Evolutionary conservation across 2,888 invertebrate genomes (phyloP).

Genomic region (Ophioninae sp.): DNA sequence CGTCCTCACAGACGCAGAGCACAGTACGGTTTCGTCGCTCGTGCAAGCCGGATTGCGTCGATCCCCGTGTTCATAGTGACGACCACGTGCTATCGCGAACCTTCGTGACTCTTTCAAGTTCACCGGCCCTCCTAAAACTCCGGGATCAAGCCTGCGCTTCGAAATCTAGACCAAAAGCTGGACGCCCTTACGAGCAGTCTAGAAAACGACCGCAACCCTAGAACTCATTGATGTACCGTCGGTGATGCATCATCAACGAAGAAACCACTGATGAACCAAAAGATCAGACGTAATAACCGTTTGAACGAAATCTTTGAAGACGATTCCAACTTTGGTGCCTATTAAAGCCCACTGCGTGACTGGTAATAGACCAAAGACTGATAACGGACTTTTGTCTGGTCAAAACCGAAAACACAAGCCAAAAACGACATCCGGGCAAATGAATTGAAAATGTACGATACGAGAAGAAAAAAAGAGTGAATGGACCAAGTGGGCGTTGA

Average conservation of each 20-base stretch:
- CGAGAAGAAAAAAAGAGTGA: constrained; percentile 36
- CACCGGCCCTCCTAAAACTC: not conserved
- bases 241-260: not conserved
- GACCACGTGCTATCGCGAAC: constrained; percentile 63
- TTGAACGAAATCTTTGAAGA: not conserved
- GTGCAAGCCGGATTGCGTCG: constrained; percentile 78
- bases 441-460: constrained; percentile 61
- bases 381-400: too few relatives aligned
- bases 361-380: not conserved
- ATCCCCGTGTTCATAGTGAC: constrained; percentile 62
- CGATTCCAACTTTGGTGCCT: constrained; percentile 15
- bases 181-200: not conserved
- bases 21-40: constrained; percentile 78
- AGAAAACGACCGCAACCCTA: not conserved
- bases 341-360: constrained; percentile 1
- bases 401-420: not conserved
- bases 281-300: constrained; percentile 17
- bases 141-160: not conserved
- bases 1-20: constrained; percentile 75
- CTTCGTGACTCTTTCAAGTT: constrained; percentile 41
- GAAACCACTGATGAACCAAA: not conserved
- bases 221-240: constrained; percentile 8
- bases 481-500: constrained; percentile 50
- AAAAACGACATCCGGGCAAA: constrained; percentile 57
- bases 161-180: not conserved